phyloP scores from a whole-genome alignment of 2,113 vertebrate species.

The Delphinapterus leucas region DNA sequence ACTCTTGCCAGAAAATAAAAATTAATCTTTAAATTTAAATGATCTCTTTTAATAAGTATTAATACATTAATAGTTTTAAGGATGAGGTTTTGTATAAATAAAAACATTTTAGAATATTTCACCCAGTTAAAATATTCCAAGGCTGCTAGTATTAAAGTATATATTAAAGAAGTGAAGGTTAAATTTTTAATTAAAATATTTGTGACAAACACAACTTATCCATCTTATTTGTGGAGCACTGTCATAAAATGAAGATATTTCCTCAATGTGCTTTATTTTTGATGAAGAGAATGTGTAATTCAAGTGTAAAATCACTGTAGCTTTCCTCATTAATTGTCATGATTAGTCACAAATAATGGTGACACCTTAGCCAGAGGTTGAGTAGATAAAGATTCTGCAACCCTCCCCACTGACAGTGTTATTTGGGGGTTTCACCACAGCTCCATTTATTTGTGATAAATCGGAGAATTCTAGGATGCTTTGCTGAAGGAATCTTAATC shows the following conservation, averaged over 20 bases:
- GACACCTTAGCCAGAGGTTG: background rate
- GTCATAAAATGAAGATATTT: background rate
- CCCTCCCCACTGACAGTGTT: accelerated
- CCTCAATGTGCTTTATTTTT: background rate
- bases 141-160: background rate
- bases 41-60: background rate
- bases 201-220: background rate
- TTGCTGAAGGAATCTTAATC: background rate
- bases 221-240: background rate
- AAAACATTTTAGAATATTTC: background rate
- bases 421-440: background rate
- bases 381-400: background rate
- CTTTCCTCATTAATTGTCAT: background rate
- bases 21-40: background rate
- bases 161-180: background rate
- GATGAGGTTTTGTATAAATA: background rate
- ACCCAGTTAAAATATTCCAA: background rate
- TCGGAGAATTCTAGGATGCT: background rate
- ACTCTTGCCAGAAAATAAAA: background rate
- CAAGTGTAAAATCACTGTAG: background rate
- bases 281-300: background rate
- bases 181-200: background rate
- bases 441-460: background rate
- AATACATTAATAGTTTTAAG: background rate
- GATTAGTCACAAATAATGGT: background rate